Percentiles rank a stretch among this genome's conserved stretches.
phyloP scores from a whole-genome alignment of 2,797 vertebrate species.

The Onychomys arenicola region DNA sequence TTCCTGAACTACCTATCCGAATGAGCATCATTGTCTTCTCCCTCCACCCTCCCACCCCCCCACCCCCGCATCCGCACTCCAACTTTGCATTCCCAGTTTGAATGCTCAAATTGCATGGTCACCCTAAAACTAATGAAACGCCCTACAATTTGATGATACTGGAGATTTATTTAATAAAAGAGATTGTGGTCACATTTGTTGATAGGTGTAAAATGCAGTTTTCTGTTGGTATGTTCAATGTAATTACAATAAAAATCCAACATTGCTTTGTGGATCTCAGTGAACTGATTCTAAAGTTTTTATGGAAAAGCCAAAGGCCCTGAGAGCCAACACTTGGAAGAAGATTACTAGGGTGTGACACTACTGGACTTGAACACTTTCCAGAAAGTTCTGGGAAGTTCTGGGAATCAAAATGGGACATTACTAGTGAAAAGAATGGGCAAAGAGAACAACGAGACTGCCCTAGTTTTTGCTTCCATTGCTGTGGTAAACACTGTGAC shows the following conservation, averaged over 20 bases:
- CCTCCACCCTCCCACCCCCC: neutral
- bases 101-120: neutral
- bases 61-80: neutral
- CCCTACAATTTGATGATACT: neutral
- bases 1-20: neutral
- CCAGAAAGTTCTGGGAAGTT: neutral
- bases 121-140: neutral
- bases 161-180: conserved; percentile 5
- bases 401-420: neutral
- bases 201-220: conserved; percentile 19
- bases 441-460: neutral
- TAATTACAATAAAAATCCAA: neutral
- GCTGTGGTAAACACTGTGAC: neutral
- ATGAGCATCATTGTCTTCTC: neutral
- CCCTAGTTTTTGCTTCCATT: neutral
- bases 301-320: conserved; percentile 34
- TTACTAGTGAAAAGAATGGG: neutral
- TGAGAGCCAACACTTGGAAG: neutral
- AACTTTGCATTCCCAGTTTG: neutral
- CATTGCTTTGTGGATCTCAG: neutral
- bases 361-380: neutral
- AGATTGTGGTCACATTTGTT: neutral
- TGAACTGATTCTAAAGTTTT: neutral
- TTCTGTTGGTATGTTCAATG: neutral
- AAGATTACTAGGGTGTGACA: neutral